These are phyloP conservation scores for Andrena chrysosceles DNA, from an alignment of 2,888 invertebrate genomes.

Conservation along the genomic window DNA sequence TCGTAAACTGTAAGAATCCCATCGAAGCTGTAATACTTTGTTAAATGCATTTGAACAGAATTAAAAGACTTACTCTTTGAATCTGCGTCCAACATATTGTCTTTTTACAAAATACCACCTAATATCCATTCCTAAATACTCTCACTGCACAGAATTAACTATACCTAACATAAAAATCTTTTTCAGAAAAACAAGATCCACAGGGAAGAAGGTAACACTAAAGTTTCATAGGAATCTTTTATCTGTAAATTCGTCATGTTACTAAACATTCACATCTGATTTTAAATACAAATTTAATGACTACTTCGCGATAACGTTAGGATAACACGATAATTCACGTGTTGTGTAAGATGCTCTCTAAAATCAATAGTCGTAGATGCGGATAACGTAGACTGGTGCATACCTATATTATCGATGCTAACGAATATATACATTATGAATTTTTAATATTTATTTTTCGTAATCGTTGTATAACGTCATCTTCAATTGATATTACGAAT, in stretches of 20 bases:
- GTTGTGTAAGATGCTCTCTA: constrained; percentile 43
- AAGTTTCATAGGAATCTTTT: constrained; percentile 13
- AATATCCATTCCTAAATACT: constrained; percentile 80
- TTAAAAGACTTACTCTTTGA: constrained; percentile 76
- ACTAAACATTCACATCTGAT: constrained; percentile 35
- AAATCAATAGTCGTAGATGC: constrained; percentile 76
- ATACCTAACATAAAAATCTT: constrained; percentile 47
- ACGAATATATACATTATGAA: neutral
- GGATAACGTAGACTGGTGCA: constrained; percentile 73
- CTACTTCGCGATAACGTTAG: constrained; percentile 34
- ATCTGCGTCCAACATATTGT: constrained; percentile 76
- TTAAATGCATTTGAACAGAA: neutral
- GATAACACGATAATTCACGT: constrained; percentile 53
- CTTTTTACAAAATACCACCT: constrained; percentile 67
- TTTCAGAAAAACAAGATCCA: constrained; percentile 37
- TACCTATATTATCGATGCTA: constrained; percentile 64
- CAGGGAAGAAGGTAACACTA: constrained; percentile 19
- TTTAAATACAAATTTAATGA: constrained; percentile 34
- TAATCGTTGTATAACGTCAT: neutral
- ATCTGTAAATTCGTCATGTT: constrained; percentile 31
- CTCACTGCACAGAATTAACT: constrained; percentile 54
- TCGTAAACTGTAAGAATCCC: neutral
- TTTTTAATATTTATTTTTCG: neutral
- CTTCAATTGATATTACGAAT: neutral
- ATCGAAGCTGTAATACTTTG: neutral